Percentiles rank a stretch among this genome's conserved stretches.
Conservation (phyloP, 2,888 invertebrate species). For the Corbicula japonica region DNA sequence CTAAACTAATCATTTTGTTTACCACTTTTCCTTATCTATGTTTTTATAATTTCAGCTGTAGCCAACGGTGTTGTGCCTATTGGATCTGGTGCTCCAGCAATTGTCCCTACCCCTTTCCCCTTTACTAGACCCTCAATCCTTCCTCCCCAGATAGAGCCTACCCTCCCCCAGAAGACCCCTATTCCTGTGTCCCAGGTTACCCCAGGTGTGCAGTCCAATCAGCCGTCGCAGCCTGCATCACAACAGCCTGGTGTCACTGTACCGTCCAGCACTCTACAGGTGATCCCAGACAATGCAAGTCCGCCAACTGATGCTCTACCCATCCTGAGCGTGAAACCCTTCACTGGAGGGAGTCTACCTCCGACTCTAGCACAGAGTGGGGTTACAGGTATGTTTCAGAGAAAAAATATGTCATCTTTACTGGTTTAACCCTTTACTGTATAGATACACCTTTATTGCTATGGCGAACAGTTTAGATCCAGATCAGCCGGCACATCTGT, state of each 20-base stretch:
- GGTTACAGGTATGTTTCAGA: neutral
- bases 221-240: neutral
- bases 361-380: constrained; percentile 1
- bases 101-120: constrained; percentile 50
- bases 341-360: constrained; percentile 6
- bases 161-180: constrained; percentile 12
- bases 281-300: neutral
- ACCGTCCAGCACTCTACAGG: neutral
- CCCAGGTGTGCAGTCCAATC: neutral
- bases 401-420: neutral
- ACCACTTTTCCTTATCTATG: neutral
- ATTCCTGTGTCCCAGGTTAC: neutral
- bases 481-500: too few relatives aligned
- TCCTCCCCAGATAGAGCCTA: constrained; percentile 50
- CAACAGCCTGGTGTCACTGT: neutral
- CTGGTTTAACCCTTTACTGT: neutral
- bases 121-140: constrained; percentile 45
- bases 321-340: constrained; percentile 5
- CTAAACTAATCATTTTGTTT: neutral
- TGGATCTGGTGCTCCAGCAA: constrained; percentile 30
- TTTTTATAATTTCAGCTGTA: constrained; percentile 32
- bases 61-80: constrained; percentile 33
- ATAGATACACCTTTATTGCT: neutral
- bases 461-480: too few relatives aligned
- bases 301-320: constrained; percentile 8